Conservation (phyloP, 2,113 vertebrate genomes). For the Leptobrachium ailaonicum region DNA sequence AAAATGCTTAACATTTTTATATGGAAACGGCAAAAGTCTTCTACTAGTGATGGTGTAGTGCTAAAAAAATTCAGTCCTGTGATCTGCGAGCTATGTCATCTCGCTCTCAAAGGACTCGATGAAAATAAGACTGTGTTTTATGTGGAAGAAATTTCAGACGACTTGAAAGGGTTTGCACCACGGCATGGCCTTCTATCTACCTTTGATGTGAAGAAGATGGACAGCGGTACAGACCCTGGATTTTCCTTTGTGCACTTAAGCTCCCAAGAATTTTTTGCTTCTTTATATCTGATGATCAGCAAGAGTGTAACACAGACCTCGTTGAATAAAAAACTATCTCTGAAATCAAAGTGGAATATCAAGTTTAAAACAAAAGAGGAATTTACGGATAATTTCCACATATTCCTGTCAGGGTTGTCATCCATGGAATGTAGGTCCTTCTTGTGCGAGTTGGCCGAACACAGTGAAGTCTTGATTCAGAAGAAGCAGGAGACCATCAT, state of each 20-base stretch:
- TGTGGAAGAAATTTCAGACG: constrained; percentile 61
- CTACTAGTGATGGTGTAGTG: neutral
- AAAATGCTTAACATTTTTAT: constrained; percentile 73
- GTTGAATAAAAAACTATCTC: constrained; percentile 72
- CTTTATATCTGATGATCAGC: constrained; percentile 80
- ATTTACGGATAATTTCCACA: constrained; percentile 76
- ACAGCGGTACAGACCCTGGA: constrained; percentile 57
- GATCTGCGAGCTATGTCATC: constrained; percentile 68
- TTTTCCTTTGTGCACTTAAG: constrained; percentile 83
- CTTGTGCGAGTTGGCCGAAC: constrained; percentile 64
- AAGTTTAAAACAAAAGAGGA: constrained; percentile 69
- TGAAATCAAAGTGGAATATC: constrained; percentile 81
- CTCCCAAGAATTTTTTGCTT: constrained; percentile 86
- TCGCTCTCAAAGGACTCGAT: constrained; percentile 78
- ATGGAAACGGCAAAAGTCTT: constrained; percentile 41
- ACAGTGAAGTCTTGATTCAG: constrained; percentile 60
- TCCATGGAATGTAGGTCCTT: constrained; percentile 66
- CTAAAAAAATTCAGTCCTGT: constrained; percentile 54
- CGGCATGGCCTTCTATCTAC: constrained; percentile 67
- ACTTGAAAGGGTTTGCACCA: constrained; percentile 68
- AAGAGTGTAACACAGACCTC: constrained; percentile 56
- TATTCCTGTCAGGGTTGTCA: constrained; percentile 81
- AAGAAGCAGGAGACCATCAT: constrained; percentile 69
- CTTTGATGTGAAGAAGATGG: constrained; percentile 65
- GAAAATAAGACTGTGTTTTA: constrained; percentile 73